Percentiles rank a stretch among this genome's conserved stretches.
Conservation (phyloP, 1,140 invertebrate genomes). For the Saccostrea glomerata region DNA sequence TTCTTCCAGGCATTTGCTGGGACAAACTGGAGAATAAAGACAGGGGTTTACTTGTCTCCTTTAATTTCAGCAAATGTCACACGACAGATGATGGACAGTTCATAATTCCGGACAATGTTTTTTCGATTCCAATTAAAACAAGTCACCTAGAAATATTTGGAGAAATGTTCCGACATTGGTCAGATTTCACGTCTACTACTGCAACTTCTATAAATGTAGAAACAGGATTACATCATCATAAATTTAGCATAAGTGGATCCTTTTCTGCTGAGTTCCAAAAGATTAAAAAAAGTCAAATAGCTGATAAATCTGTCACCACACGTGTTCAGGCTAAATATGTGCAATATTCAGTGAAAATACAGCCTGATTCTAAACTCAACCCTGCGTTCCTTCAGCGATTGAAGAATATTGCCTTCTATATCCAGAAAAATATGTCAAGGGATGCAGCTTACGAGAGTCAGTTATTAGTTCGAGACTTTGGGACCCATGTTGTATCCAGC, state of each 20-base stretch:
- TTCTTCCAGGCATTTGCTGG: conserved; percentile 66
- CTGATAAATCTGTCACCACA: conserved; percentile 66
- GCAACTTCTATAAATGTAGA: conserved; percentile 67
- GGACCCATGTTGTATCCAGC: conserved; percentile 65
- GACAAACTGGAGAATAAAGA: conserved; percentile 69
- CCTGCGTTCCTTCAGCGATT: conserved; percentile 61
- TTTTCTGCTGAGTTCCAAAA: conserved; percentile 66
- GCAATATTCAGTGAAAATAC: conserved; percentile 64
- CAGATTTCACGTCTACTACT: conserved; percentile 66
- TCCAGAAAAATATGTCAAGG: conserved; percentile 62
- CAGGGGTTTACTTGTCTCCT: conserved; percentile 51
- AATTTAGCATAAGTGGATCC: conserved; percentile 64
- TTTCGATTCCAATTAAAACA: conserved; percentile 60
- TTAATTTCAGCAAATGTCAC: conserved; percentile 59
- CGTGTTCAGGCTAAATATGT: conserved; percentile 66
- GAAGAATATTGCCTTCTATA: conserved; percentile 57
- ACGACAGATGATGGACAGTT: conserved; percentile 64
- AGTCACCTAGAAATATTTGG: conserved; percentile 63
- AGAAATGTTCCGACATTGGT: conserved; percentile 67
- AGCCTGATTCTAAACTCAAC: conserved; percentile 64
- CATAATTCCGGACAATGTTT: conserved; percentile 62
- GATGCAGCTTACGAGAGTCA: conserved; percentile 65
- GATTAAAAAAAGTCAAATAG: conserved; percentile 61
- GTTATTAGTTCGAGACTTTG: conserved; percentile 71
- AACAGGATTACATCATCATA: conserved; percentile 54